A percentile compares a stretch with the other conserved stretches of the same genome.
phyloP scores from a whole-genome alignment of 2,797 vertebrate species.

The Threskiornis aethiopicus region DNA sequence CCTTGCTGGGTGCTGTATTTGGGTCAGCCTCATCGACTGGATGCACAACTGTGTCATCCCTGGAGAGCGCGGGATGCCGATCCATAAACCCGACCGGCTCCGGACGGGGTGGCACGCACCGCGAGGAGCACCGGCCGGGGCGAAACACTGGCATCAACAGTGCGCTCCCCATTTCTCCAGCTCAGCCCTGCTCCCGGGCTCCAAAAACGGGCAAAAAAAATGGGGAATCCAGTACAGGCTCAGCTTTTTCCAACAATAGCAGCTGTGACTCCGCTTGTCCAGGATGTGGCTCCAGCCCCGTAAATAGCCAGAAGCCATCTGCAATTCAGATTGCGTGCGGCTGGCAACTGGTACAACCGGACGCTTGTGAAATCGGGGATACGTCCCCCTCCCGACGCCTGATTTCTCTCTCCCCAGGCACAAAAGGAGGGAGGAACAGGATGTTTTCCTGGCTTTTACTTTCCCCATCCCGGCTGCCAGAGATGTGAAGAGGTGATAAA shows the following conservation, averaged over 20 bases:
- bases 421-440: neutral
- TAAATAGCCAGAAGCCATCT: slow-evolving; percentile 3
- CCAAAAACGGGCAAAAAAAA: neutral
- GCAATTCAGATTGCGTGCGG: neutral
- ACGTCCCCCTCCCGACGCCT: neutral
- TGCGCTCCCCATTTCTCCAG: accelerated
- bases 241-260: neutral
- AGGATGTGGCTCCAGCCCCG: neutral
- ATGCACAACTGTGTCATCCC: slow-evolving; percentile 15
- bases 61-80: neutral
- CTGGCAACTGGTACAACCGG: neutral
- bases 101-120: accelerated
- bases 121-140: accelerated
- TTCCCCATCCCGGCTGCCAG: accelerated
- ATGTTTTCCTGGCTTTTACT: neutral
- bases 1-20: neutral
- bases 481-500: accelerated
- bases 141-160: accelerated
- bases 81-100: neutral
- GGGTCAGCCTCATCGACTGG: slow-evolving; percentile 38
- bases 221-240: neutral
- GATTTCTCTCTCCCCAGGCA: neutral
- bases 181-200: neutral
- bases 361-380: neutral
- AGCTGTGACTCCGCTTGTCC: neutral